A percentile compares a stretch with the other conserved stretches of the same genome.
Conservation (phyloP, 2,797 vertebrate species). For the Cuculus canorus region DNA sequence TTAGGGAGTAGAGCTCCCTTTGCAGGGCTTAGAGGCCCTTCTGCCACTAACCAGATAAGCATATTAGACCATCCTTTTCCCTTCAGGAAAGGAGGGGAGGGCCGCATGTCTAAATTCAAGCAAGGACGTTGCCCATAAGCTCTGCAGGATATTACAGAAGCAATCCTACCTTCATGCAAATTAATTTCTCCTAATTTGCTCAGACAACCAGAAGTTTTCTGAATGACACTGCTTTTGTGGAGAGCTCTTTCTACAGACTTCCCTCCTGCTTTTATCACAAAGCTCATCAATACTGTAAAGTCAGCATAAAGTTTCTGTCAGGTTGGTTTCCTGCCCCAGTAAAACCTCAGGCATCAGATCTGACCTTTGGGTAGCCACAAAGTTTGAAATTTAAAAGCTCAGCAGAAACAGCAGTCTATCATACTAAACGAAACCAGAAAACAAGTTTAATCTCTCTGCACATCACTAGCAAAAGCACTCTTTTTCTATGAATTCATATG, state of each 20-base stretch:
- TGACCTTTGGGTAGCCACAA: constrained; percentile 4
- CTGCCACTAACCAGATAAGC: not conserved
- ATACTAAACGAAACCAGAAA: not conserved
- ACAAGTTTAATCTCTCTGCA: not conserved
- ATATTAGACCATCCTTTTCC: not conserved
- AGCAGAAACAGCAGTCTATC: not conserved
- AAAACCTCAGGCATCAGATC: constrained; percentile 24
- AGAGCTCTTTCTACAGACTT: not conserved
- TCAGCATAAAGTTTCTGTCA: not conserved
- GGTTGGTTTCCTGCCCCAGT: not conserved
- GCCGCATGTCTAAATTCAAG: not conserved
- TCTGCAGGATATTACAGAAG: not conserved
- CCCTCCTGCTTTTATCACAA: not conserved
- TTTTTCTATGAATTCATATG: constrained; percentile 4
- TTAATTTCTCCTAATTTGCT: not conserved
- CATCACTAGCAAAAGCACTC: not conserved
- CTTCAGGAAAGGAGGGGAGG: not conserved
- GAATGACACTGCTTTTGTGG: not conserved
- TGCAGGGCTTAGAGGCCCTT: not conserved
- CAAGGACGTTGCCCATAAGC: not conserved
- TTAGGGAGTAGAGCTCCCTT: not conserved
- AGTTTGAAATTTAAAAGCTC: not conserved
- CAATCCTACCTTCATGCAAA: not conserved
- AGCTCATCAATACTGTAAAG: not conserved
- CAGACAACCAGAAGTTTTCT: not conserved